Base-by-base conservation (phyloP, 2,888 invertebrate genomes). In the Melieria crassipennis region DNA sequence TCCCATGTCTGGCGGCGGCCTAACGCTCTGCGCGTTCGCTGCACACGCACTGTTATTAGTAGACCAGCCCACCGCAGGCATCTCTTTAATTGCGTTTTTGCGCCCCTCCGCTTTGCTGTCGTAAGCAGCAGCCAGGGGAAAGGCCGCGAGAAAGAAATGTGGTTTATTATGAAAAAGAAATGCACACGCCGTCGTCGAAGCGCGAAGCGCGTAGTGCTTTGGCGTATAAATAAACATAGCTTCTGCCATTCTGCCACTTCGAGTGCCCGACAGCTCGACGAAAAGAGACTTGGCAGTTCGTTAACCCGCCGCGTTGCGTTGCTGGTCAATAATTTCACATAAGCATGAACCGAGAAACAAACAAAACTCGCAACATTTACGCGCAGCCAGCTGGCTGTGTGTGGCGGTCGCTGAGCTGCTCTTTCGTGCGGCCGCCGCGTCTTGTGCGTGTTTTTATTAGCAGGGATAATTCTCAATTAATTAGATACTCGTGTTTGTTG, bases 401-500 rank as follows among this genome's bases (percentile, higher is more conserved):
- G 43, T 5, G 46, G 11, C n/a, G 43, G 3, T 45, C n/a, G 13
- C n/a, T 0, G n/a, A 45, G 13, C 42, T 30, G 30, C 30, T 30
- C 30, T 30, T 30, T 30, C 30, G 9, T 50, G 9, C n/a, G 50
- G 50, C 4, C 9, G 9, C n/a, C 9, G 9, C 50, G n/a, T 50
- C n/a, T 50, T 9, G 50, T 4, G 9, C 48, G 13, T 16, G 7
- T n/a, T 55, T 55, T 46, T 48, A 56, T 62, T 69, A 63, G n/a
- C 56, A 47, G 13, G 57, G 30, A 63, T 52, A 62, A 47, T 47
- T 57, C 13, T 13, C 42, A 60, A 60, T 70, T 65, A 65, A 65
- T 65, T 65, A 60, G 52, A 50, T 55, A 30, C 30, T 30, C 30
- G 30, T 30, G 30, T 30, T 30, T 30, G 30, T 2, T 30, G 30